Percentiles rank a stretch among this genome's conserved stretches.
Evolutionary conservation across 1,140 invertebrate genomes (phyloP).

Genomic region (Heliconius himera): DNA sequence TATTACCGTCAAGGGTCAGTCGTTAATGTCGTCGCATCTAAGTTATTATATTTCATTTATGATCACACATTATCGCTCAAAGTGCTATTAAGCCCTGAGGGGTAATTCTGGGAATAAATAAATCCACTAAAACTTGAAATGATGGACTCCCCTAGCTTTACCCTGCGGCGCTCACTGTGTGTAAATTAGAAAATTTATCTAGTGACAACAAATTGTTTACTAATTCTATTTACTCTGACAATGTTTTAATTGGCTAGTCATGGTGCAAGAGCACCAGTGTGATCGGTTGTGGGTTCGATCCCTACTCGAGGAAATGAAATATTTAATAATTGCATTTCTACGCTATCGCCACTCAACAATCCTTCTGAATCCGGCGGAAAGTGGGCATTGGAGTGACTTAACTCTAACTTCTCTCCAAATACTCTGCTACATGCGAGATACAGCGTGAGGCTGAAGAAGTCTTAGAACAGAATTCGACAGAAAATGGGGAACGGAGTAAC

Average conservation of each 20-base stretch:
- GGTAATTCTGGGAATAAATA: constrained; percentile 58
- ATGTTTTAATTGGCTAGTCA: not conserved
- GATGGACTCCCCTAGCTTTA: constrained; percentile 53
- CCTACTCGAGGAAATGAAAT: no score
- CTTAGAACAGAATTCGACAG: no score
- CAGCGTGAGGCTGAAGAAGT: no score
- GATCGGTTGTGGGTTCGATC: no score
- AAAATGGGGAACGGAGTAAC: no score
- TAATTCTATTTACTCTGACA: constrained; percentile 51
- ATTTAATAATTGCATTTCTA: no score
- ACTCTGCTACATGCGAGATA: no score
- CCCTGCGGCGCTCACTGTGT: constrained; percentile 56
- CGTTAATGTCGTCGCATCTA: constrained; percentile 70
- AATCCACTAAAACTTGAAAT: constrained; percentile 49
- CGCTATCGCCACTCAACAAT: no score
- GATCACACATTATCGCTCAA: constrained; percentile 73
- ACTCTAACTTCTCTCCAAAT: no score
- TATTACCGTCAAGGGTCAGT: constrained; percentile 44
- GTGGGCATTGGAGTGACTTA: no score
- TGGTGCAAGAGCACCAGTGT: no score
- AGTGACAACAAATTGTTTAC: constrained; percentile 61
- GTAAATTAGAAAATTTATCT: constrained; percentile 58
- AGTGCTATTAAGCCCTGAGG: constrained; percentile 63
- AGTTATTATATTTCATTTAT: constrained; percentile 80
- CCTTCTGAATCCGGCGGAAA: no score